Base-by-base conservation (phyloP, 2,888 invertebrate genomes). In the Phyllotreta cruciferae region DNA sequence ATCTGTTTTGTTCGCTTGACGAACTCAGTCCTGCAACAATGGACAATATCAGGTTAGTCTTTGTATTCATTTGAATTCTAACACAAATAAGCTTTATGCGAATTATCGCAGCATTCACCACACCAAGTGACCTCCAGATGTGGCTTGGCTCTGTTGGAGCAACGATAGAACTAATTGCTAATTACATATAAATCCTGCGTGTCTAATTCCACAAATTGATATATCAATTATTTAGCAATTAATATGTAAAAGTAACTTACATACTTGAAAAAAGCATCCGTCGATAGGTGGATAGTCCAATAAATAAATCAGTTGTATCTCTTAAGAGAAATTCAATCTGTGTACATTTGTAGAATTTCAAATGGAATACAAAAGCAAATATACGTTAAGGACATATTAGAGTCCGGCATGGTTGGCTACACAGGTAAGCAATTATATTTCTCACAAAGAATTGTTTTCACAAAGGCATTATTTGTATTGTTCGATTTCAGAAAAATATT, bases 401-500 rank as follows among this genome's bases (percentile, higher is more conserved):
- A 49, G 9, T 34, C 49, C 36, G 49, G 1, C 9, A 49, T 35
- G 56, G 44, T 56, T 13, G 39, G 54, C 41, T 24, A 45, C 41
- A 36, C 56, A 36, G 56, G 56, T 34, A 58, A 58, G 41, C 58
- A 58, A 50, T 58, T 58, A 58, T 58, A 58, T 58, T 58, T 50
- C 11, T 42, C 35, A 58, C 50, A 50, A 50, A 58, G 58, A 58
- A 35, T 58, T 58, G 50, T 50, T 58, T 50, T 58, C 50, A 58
- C 58, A 50, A 41, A 50, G 58, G 58, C 50, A 58, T 58, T 58
- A 58, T 34, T 41, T 50, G 49, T 49, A 56, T 63, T 56, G 60
- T 58, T 62, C 64, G 58, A 62, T 58, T 62, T 53, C 55, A 39
- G 62, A 44, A 56, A 65, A 52, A 57, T 65, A 65, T 65, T 65